phyloP scores from a whole-genome alignment of 2,888 invertebrate species.

The Azorinus chamasolen region DNA sequence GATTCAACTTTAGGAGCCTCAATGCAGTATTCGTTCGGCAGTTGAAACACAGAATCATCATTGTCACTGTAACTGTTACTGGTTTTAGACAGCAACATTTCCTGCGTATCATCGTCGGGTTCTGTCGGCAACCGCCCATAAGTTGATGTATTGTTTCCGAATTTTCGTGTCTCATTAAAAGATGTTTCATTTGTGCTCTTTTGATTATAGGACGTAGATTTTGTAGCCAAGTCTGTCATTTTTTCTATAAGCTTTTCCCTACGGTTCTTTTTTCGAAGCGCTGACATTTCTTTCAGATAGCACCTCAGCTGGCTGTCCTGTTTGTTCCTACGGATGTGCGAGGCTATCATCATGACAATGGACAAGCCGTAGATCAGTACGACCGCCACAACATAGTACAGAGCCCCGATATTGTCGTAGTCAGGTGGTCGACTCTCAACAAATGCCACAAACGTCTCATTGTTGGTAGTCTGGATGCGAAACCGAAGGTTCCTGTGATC shows the following conservation, averaged over 20 bases:
- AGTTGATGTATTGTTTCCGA: constrained; percentile 26
- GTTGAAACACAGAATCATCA: constrained; percentile 77
- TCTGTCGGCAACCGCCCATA: constrained; percentile 58
- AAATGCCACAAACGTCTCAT: constrained; percentile 73
- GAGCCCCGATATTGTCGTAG: constrained; percentile 83
- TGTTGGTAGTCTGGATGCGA: constrained; percentile 69
- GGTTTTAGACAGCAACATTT: constrained; percentile 56
- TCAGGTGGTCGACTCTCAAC: constrained; percentile 72
- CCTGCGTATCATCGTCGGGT: constrained; percentile 58
- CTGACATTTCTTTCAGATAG: constrained; percentile 84
- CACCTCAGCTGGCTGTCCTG: constrained; percentile 83
- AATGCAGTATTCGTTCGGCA: constrained; percentile 63
- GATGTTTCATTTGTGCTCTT: constrained; percentile 36
- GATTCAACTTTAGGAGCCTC: constrained; percentile 48
- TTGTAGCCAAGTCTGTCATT: constrained; percentile 68
- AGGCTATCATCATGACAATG: constrained; percentile 86
- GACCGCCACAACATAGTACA: constrained; percentile 86
- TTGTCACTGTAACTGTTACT: constrained; percentile 66
- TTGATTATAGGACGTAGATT: constrained; percentile 36
- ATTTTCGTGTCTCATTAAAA: constrained; percentile 27
- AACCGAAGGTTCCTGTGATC: constrained; percentile 75
- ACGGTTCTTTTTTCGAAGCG: constrained; percentile 79
- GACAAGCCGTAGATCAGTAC: constrained; percentile 85
- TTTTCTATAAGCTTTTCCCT: constrained; percentile 79
- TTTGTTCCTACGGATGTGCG: constrained; percentile 85